Evolutionary conservation across 2,113 vertebrate genomes (phyloP), one percentile per base, ranked within the genome.

Genomic region (Meriones unguiculatus): DNA sequence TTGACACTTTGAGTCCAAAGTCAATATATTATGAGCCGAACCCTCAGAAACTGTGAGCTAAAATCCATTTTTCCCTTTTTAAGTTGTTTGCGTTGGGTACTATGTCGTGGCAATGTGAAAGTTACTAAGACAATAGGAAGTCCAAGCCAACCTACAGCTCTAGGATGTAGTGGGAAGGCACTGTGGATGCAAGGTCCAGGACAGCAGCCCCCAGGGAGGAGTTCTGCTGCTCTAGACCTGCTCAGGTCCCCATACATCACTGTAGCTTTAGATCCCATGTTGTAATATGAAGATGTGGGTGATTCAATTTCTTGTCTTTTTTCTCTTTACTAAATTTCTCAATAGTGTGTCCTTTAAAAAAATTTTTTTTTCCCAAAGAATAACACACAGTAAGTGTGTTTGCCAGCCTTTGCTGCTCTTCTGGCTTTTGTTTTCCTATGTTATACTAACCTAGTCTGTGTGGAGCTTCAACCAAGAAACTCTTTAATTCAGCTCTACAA

Each of bases 331-430:
- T 85, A 20, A 5, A 24, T 85, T 67, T 85, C 62, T 50, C 82
- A 2, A 32, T 67, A 10, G 2, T 2, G 15, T 67, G 41, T 50
- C 38, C 28, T 46, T 20, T 67, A 20, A 65, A 32, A 46, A 46
- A 32, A 67, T 67, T 85, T 32, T 6, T 50, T 65, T 86, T n/a
- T 46, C 38, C 65, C 14, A 67, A 67, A 86, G 38, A 20, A 50
- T 50, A 32, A 67, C 1, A 5, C 17, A 32, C 0, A 1, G 13
- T 50, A 50, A 50, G 41, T 7, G 1, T 30, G 25, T 28, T 3
- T 50, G 62, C 64, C 41, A 67, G 64, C 1, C 17, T 50, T 86
- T 65, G 28, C 1, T 30, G 1, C 24, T 30, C 25, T 85, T 65
- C 38, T 32, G 41, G 17, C 28, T 67, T 41, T 85, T 12, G 28